phyloP scores from a whole-genome alignment of 2,797 vertebrate genomes.

The Denticeps clupeoides region DNA sequence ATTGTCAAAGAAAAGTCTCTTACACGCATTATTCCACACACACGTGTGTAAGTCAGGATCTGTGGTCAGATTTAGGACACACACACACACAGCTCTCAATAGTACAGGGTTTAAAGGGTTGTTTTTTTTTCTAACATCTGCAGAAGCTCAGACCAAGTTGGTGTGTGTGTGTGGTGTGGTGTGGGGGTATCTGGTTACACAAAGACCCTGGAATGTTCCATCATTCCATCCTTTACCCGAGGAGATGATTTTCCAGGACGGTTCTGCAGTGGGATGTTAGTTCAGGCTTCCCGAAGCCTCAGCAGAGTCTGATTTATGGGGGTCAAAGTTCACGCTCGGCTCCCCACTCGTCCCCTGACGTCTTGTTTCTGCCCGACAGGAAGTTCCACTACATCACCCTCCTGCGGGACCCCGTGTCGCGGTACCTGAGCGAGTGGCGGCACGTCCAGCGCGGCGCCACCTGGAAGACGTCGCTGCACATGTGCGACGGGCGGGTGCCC shows the following conservation, averaged over 20 bases:
- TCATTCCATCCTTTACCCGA: conserved; percentile 21
- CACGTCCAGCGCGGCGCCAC: conserved; percentile 94
- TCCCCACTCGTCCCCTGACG: not conserved
- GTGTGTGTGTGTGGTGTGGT: not conserved
- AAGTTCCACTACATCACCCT: conserved; percentile 98
- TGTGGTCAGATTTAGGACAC: too few species aligned
- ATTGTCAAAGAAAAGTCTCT: too few species aligned
- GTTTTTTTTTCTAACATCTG: too few species aligned
- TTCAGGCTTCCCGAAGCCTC: conserved; percentile 10
- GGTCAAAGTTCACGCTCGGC: not conserved
- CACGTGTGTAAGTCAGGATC: too few species aligned
- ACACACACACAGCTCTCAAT: too few species aligned
- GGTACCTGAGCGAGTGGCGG: conserved; percentile 96
- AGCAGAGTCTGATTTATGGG: conserved; percentile 9
- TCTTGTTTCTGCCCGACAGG: conserved; percentile 42
- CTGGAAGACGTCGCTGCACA: conserved; percentile 95
- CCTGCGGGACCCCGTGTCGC: conserved; percentile 88
- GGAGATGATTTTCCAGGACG: conserved; percentile 25
- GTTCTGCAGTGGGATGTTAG: conserved; percentile 2
- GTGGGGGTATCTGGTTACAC: conserved; percentile 46
- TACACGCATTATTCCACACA: too few species aligned
- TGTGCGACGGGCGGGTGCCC: conserved; percentile 93
- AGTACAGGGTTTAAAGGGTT: too few species aligned
- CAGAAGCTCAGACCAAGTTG: not conserved
- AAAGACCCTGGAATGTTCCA: conserved; percentile 56